phyloP scores from a whole-genome alignment of 2,797 vertebrate species.

The Etheostoma perlongum region DNA sequence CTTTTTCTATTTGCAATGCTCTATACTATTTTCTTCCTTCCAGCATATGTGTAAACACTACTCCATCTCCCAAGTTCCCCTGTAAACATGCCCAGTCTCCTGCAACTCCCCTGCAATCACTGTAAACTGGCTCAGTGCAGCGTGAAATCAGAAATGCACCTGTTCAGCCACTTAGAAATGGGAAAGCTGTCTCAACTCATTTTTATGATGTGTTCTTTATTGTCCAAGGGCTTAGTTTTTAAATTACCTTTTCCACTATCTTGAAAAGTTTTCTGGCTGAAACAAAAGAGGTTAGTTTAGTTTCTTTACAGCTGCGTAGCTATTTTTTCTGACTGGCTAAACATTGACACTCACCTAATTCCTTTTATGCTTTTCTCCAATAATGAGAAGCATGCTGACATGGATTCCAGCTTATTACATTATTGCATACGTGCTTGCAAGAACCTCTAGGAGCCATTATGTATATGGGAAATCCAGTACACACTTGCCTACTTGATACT shows the following conservation, averaged over 20 bases:
- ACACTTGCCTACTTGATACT: not conserved
- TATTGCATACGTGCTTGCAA: slow-evolving; percentile 10
- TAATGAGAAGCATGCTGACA: slow-evolving; percentile 59
- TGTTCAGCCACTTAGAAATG: slow-evolving; percentile 86
- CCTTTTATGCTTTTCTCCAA: slow-evolving; percentile 40
- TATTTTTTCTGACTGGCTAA: slow-evolving; percentile 57
- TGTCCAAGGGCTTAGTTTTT: slow-evolving; percentile 75
- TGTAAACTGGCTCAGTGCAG: slow-evolving; percentile 85
- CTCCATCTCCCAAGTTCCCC: slow-evolving; percentile 80
- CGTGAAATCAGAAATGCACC: slow-evolving; percentile 88
- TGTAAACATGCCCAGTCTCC: slow-evolving; percentile 83
- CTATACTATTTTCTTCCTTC: slow-evolving; percentile 58
- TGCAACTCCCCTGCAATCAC: slow-evolving; percentile 82
- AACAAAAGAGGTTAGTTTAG: slow-evolving; percentile 65
- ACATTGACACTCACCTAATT: slow-evolving; percentile 32
- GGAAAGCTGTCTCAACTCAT: slow-evolving; percentile 82
- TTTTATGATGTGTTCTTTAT: slow-evolving; percentile 85
- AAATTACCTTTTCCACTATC: slow-evolving; percentile 73
- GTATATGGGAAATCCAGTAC: not conserved
- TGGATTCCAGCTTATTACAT: slow-evolving; percentile 32
- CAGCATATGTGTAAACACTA: slow-evolving; percentile 80
- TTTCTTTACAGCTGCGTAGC: slow-evolving; percentile 50
- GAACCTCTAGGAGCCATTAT: slow-evolving; percentile 2
- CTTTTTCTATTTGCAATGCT: slow-evolving; percentile 57
- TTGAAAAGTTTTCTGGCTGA: slow-evolving; percentile 68